A percentile compares a stretch with the other conserved stretches of the same genome.
These are phyloP conservation scores for Tragulus kanchil DNA, from an alignment of 2,113 vertebrate species.

Conservation along the genomic window DNA sequence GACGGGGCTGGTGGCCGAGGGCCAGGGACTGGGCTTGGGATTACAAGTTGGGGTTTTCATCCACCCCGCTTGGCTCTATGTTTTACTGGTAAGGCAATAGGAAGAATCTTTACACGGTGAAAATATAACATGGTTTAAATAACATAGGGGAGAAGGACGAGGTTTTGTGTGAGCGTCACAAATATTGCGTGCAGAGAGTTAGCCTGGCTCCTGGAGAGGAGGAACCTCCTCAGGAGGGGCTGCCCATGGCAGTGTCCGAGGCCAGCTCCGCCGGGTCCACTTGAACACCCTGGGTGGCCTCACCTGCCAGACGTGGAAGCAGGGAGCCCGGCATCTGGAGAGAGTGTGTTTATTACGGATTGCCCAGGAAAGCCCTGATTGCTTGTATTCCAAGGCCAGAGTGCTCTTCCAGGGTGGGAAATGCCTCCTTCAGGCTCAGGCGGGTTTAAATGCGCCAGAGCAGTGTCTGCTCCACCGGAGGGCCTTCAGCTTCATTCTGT, in stretches of 20 bases:
- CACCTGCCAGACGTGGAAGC: background rate
- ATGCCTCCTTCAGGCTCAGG: accelerated
- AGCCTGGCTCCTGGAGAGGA: too few species aligned
- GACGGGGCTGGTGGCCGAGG: background rate
- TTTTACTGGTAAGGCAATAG: background rate
- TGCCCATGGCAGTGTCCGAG: too few species aligned
- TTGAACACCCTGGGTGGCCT: background rate
- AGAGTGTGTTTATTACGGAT: background rate
- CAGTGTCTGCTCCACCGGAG: accelerated
- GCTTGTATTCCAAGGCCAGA: background rate
- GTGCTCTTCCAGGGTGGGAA: background rate
- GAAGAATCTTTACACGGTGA: background rate
- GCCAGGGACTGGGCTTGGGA: background rate
- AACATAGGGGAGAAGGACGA: too few species aligned
- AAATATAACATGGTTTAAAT: too few species aligned
- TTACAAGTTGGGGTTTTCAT: accelerated
- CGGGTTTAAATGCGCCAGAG: accelerated
- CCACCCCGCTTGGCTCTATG: accelerated
- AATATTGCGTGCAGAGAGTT: too few species aligned
- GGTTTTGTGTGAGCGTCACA: too few species aligned
- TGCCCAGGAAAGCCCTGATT: background rate
- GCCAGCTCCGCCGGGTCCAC: accelerated
- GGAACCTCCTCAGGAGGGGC: too few species aligned
- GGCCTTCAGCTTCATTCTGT: background rate
- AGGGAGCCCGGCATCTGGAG: background rate